Conservation (phyloP, 2,888 invertebrate species). For the Lasioglossum villosulum region DNA sequence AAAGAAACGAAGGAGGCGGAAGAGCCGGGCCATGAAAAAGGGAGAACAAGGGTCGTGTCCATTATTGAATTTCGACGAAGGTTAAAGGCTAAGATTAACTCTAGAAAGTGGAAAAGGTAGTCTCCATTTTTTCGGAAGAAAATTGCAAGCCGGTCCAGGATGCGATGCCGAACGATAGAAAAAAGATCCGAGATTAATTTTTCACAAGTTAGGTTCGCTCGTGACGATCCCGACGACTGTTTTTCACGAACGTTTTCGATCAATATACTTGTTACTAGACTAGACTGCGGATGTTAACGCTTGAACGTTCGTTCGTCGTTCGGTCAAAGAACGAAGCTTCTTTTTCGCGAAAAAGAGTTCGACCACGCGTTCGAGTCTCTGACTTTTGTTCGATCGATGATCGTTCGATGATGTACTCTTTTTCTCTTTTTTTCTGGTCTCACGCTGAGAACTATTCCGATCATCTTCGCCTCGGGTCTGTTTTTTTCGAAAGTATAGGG, state of each 20-base stretch:
- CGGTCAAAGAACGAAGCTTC: background rate
- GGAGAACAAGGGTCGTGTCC: slow-evolving; percentile 12
- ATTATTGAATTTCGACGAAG: slow-evolving; percentile 32
- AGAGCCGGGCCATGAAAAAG: background rate
- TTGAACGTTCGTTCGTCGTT: background rate
- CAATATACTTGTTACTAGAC: slow-evolving; percentile 25
- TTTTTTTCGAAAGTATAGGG: background rate
- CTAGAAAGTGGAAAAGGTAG: slow-evolving; percentile 31
- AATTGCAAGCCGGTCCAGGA: background rate
- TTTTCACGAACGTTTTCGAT: background rate
- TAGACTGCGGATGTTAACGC: background rate
- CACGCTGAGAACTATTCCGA: background rate
- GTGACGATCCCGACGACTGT: background rate
- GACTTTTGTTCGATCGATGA: background rate
- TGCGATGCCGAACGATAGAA: background rate
- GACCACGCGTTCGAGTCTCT: slow-evolving; percentile 9
- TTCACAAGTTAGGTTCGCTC: background rate
- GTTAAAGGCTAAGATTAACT: slow-evolving; percentile 31
- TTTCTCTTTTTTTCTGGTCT: background rate
- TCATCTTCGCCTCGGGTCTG: background rate
- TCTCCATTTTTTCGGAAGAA: background rate
- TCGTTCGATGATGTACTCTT: too few relatives aligned
- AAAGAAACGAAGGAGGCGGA: background rate
- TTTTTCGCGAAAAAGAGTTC: background rate
- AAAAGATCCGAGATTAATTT: background rate